These are phyloP conservation scores for Melanotaenia boesemani DNA, from an alignment of 2,797 vertebrate genomes.

Conservation along the genomic window DNA sequence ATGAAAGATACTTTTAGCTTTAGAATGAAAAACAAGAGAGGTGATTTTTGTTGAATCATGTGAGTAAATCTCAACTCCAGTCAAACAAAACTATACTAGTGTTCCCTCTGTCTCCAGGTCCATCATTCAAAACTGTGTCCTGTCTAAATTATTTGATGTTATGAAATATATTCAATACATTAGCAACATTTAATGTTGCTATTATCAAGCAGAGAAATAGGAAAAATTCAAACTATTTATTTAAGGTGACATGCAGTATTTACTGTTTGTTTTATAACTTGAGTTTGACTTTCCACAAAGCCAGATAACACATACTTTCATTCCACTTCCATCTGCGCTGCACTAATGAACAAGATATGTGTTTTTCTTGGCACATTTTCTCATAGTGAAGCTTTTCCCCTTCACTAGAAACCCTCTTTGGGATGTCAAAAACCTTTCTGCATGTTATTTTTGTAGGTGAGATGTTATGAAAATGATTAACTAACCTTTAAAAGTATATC, in stretches of 20 bases:
- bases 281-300: not conserved
- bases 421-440: not conserved
- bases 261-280: not conserved
- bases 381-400: not conserved
- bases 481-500: not conserved
- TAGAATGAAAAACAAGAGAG: not conserved
- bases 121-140: not conserved
- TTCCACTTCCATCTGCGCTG: not conserved
- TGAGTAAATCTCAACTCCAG: not conserved
- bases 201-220: not conserved
- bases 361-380: not conserved
- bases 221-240: not conserved
- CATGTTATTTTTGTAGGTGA: not conserved
- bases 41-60: not conserved
- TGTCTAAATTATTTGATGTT: not conserved
- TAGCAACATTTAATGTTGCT: not conserved
- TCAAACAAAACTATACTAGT: not conserved
- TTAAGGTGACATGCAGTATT: not conserved
- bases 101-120: not conserved
- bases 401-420: not conserved
- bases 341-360: not conserved
- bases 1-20: not conserved
- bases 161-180: not conserved
- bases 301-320: not conserved
- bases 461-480: not conserved